Percentiles rank a stretch among this genome's conserved stretches.
These are phyloP conservation scores for Sinocyclocheilus anophthalmus DNA, from an alignment of 2,113 vertebrate genomes.

Conservation along the genomic window DNA sequence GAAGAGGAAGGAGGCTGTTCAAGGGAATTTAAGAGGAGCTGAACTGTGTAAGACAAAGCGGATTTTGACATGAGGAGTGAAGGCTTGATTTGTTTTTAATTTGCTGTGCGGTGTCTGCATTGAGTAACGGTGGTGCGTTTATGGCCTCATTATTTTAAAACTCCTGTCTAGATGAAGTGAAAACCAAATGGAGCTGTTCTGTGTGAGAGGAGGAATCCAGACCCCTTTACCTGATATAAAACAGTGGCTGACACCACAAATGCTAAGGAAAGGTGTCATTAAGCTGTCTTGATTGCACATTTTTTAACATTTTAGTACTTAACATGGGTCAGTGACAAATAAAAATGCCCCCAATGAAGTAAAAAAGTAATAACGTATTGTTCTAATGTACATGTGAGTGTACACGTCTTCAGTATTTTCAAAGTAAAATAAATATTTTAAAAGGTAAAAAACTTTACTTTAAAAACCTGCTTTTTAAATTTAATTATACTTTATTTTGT, in stretches of 20 bases:
- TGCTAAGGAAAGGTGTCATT: constrained; percentile 34
- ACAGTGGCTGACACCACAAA: constrained; percentile 38
- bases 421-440: neutral
- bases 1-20: neutral
- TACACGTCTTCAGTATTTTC: neutral
- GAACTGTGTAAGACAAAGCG: constrained; percentile 19
- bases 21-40: constrained; percentile 20
- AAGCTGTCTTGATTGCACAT: neutral
- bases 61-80: constrained; percentile 20
- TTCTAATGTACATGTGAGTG: neutral
- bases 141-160: constrained; percentile 47
- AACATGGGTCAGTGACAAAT: neutral
- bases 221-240: constrained; percentile 27
- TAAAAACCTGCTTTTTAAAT: no score
- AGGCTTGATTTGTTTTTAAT: constrained; percentile 46
- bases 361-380: neutral
- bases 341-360: neutral
- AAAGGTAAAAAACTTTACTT: no score
- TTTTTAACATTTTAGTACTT: neutral
- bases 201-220: constrained; percentile 22
- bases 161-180: constrained; percentile 50
- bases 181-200: constrained; percentile 48
- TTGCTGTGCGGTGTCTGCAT: constrained; percentile 51
- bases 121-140: constrained; percentile 52
- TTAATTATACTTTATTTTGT: neutral